Conservation (phyloP, 2,113 vertebrate species). For the Budorcas taxicolor region DNA sequence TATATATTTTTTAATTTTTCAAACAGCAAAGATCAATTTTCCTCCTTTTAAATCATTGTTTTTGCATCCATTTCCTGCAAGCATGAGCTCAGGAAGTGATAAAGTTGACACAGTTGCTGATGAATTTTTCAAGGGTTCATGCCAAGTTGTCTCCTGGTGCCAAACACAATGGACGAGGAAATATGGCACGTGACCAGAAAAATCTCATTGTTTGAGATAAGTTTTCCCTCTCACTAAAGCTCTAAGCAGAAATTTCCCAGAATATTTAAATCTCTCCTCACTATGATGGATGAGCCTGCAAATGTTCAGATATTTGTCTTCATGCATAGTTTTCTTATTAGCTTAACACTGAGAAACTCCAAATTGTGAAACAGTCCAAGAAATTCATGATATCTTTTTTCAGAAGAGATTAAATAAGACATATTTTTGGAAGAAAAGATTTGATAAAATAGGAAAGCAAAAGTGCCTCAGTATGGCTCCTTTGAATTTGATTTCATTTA, state of each 20-base stretch:
- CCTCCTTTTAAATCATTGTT: slow-evolving; percentile 69
- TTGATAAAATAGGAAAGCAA: background rate
- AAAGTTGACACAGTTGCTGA: slow-evolving; percentile 79
- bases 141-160: slow-evolving; percentile 79
- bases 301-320: slow-evolving; percentile 28
- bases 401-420: background rate
- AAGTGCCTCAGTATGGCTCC: background rate
- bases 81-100: slow-evolving; percentile 81
- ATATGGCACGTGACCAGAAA: slow-evolving; percentile 80
- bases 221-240: slow-evolving; percentile 44
- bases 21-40: slow-evolving; percentile 33
- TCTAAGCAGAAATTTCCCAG: slow-evolving; percentile 31
- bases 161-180: slow-evolving; percentile 80
- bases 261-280: background rate
- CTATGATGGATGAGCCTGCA: background rate
- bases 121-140: slow-evolving; percentile 61
- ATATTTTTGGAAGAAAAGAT: background rate
- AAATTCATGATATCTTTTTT: background rate
- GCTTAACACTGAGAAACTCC: background rate
- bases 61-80: slow-evolving; percentile 74
- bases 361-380: slow-evolving; percentile 2
- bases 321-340: slow-evolving; percentile 53
- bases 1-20: slow-evolving; percentile 37
- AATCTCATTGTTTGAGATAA: slow-evolving; percentile 69
- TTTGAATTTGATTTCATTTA: background rate